A percentile compares a stretch with the other conserved stretches of the same genome.
Conservation (phyloP, 2,888 invertebrate genomes). For the Stenchaetothrips biformis region DNA sequence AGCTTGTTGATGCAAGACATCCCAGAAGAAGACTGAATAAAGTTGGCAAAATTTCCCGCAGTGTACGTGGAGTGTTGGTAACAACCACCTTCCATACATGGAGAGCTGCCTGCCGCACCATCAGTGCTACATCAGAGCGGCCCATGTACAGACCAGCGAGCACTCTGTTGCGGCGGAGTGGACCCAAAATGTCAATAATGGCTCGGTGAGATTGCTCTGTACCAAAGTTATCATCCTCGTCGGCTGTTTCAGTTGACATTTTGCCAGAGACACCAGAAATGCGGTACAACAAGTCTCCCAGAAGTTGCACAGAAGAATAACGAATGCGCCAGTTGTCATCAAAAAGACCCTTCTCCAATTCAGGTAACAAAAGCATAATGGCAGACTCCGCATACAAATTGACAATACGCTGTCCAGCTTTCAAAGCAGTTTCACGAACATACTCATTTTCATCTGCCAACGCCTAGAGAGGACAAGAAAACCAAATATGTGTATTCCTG, state of each 20-base stretch:
- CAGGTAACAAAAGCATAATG: conserved; percentile 85
- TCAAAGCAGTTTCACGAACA: conserved; percentile 93
- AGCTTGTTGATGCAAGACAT: conserved; percentile 92
- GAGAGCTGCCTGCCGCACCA: conserved; percentile 94
- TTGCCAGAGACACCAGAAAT: conserved; percentile 97
- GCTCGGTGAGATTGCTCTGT: conserved; percentile 90
- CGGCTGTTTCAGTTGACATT: conserved; percentile 97
- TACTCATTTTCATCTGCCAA: conserved; percentile 98
- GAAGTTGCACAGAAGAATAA: conserved; percentile 78
- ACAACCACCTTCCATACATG: conserved; percentile 99
- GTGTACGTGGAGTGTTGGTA: conserved; percentile 92
- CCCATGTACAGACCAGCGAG: conserved; percentile 95
- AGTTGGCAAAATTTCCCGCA: conserved; percentile 92
- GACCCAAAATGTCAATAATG: conserved; percentile 82
- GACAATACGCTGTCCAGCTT: conserved; percentile 92
- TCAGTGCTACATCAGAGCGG: conserved; percentile 89
- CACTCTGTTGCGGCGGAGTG: conserved; percentile 85
- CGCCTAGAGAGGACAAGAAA: conserved; percentile 51
- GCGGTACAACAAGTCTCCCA: conserved; percentile 92
- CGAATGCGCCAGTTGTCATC: conserved; percentile 99
- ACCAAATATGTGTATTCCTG: not conserved
- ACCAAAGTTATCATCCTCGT: conserved; percentile 98
- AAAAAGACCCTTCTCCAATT: conserved; percentile 88
- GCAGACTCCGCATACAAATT: conserved; percentile 94
- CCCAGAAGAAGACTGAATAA: conserved; percentile 87